phyloP scores from a whole-genome alignment of 2,888 invertebrate species.

The Sabatieria punctata region DNA sequence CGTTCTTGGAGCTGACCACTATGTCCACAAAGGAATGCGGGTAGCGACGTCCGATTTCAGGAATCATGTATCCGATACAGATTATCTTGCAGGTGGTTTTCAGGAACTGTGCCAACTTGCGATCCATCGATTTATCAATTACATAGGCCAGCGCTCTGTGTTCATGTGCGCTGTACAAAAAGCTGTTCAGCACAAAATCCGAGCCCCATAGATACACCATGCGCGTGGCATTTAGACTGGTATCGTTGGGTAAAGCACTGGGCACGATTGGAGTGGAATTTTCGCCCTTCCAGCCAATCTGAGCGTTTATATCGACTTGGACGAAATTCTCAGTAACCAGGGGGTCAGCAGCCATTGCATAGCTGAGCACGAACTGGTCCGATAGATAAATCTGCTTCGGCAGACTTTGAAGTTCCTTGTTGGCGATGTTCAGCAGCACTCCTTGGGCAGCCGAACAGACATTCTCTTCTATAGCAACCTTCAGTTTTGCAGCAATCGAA shows the following conservation, averaged over 20 bases:
- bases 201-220: constrained; percentile 4
- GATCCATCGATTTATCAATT: background rate
- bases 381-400: background rate
- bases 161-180: constrained; percentile 2
- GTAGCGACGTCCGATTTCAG: background rate
- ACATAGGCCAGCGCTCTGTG: background rate
- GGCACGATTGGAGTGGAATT: background rate
- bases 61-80: constrained; percentile 2
- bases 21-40: background rate
- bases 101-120: background rate
- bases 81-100: background rate
- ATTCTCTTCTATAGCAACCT: no score
- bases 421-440: background rate
- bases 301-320: background rate
- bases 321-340: background rate
- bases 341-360: background rate
- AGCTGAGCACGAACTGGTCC: background rate
- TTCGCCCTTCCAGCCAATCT: background rate
- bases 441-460: background rate
- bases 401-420: constrained; percentile 1
- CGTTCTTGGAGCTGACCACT: background rate
- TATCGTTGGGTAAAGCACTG: background rate
- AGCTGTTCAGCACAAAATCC: constrained; percentile 5
- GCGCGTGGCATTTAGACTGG: background rate
- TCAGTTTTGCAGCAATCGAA: background rate